Conservation (phyloP, 2,888 invertebrate species). For the Ecliptopera silaceata region DNA sequence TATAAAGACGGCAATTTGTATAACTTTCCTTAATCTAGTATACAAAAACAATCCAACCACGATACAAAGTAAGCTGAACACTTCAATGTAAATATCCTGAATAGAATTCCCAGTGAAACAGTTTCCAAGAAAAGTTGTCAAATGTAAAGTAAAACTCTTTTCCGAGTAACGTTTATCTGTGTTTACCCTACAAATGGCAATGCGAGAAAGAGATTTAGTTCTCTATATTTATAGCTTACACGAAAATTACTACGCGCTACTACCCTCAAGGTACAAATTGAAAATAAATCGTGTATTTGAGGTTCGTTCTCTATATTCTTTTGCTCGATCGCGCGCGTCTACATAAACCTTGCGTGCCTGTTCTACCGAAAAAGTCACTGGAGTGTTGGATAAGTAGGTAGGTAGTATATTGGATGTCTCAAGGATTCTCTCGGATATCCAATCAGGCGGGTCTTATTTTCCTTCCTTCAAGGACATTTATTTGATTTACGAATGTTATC, state of each 20-base stretch:
- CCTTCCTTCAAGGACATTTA: slow-evolving; percentile 27
- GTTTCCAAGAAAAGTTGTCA: slow-evolving; percentile 9
- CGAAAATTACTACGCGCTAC: slow-evolving; percentile 25
- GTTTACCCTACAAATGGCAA: slow-evolving; percentile 23
- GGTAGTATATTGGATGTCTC: slow-evolving; percentile 38
- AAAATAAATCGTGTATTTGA: slow-evolving; percentile 30
- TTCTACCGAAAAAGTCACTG: slow-evolving; percentile 39
- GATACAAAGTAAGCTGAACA: background rate
- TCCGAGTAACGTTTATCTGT: slow-evolving; percentile 24
- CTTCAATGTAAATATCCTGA: background rate
- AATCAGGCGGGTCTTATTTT: slow-evolving; percentile 37
- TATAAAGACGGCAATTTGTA: no score
- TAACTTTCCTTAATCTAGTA: background rate
- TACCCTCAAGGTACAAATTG: slow-evolving; percentile 29
- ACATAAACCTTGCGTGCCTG: slow-evolving; percentile 26
- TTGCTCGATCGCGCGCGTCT: slow-evolving; percentile 25
- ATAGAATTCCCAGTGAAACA: background rate
- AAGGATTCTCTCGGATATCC: slow-evolving; percentile 37
- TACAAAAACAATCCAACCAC: background rate
- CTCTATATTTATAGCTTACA: slow-evolving; percentile 29
- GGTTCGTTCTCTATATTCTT: slow-evolving; percentile 23
- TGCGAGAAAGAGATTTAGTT: slow-evolving; percentile 29
- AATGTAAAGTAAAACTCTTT: slow-evolving; percentile 18
- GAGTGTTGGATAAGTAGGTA: slow-evolving; percentile 30
- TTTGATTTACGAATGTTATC: background rate